Conservation (phyloP, 2,113 vertebrate genomes). For the Thamnaconus septentrionalis region DNA sequence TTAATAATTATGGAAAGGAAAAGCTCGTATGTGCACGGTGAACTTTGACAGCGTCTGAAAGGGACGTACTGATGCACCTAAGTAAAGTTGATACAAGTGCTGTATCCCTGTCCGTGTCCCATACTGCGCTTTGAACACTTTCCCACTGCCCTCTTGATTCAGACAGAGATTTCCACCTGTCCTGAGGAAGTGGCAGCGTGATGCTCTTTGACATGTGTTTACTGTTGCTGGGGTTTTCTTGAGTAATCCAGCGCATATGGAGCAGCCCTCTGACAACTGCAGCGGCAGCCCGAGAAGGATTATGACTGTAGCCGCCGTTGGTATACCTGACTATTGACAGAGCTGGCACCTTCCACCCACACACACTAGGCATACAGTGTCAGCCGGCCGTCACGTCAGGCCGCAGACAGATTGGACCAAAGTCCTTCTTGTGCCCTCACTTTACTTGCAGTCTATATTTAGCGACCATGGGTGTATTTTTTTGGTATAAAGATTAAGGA, state of each 20-base stretch:
- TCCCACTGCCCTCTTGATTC: no score
- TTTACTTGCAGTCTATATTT: neutral
- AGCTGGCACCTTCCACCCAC: conserved; percentile 48
- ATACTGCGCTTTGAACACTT: no score
- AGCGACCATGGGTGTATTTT: no score
- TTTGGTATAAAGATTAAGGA: neutral
- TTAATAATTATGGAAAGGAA: no score
- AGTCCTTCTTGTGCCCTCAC: conserved; percentile 19
- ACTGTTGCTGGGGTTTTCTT: conserved; percentile 42
- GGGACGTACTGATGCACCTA: no score
- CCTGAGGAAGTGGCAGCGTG: conserved; percentile 56
- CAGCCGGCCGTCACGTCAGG: conserved; percentile 36
- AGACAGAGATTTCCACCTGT: conserved; percentile 56
- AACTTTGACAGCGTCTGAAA: no score
- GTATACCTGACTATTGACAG: conserved; percentile 60
- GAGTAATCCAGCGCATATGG: conserved; percentile 61
- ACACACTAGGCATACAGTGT: conserved; percentile 45
- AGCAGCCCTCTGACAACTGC: conserved; percentile 54
- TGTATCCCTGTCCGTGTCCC: no score
- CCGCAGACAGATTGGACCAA: conserved; percentile 47
- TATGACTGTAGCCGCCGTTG: conserved; percentile 47
- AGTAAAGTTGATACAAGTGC: no score
- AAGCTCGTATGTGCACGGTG: no score
- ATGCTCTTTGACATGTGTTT: conserved; percentile 64
- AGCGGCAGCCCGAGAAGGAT: conserved; percentile 58